Conservation (phyloP, 2,113 vertebrate genomes). For the Corythoichthys intestinalis region DNA sequence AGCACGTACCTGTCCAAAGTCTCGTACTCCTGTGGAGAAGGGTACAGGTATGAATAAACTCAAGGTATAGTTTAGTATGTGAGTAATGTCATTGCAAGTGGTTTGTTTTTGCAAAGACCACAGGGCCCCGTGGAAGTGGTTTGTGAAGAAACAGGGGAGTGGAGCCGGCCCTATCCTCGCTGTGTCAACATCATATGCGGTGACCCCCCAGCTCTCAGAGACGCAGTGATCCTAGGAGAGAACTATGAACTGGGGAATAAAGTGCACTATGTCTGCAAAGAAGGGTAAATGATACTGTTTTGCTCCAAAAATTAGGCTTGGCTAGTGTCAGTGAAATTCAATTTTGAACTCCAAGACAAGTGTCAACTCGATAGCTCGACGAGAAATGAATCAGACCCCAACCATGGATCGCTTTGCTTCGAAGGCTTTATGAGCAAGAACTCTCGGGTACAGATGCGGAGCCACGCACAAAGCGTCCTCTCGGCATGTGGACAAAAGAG, state of each 20-base stretch:
- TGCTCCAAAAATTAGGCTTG: neutral
- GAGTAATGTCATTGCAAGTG: slow-evolving; percentile 2
- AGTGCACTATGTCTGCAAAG: slow-evolving; percentile 86
- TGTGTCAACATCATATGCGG: slow-evolving; percentile 81
- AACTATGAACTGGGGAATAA: slow-evolving; percentile 84
- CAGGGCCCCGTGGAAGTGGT: slow-evolving; percentile 81
- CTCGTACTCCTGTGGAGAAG: slow-evolving; percentile 80
- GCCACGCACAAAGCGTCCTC: too few relatives aligned
- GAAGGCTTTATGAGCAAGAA: too few relatives aligned
- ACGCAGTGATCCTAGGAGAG: slow-evolving; percentile 74
- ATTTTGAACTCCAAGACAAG: too few relatives aligned
- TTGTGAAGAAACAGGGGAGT: slow-evolving; percentile 82
- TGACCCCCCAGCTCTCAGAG: slow-evolving; percentile 79
- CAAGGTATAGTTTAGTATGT: neutral
- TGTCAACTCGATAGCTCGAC: too few relatives aligned
- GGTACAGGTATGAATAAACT: slow-evolving; percentile 84
- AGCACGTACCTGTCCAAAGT: slow-evolving; percentile 81
- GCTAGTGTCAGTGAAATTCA: too few relatives aligned
- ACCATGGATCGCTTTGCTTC: too few relatives aligned
- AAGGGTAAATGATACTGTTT: slow-evolving; percentile 81
- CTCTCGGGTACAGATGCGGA: too few relatives aligned
- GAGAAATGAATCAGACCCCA: too few relatives aligned
- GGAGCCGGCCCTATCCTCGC: slow-evolving; percentile 79
- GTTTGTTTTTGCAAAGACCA: slow-evolving; percentile 72
- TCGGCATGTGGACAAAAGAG: too few relatives aligned